Percentiles rank a stretch among this genome's conserved stretches.
phyloP scores from a whole-genome alignment of 1,140 invertebrate species.

The Samia ricini region DNA sequence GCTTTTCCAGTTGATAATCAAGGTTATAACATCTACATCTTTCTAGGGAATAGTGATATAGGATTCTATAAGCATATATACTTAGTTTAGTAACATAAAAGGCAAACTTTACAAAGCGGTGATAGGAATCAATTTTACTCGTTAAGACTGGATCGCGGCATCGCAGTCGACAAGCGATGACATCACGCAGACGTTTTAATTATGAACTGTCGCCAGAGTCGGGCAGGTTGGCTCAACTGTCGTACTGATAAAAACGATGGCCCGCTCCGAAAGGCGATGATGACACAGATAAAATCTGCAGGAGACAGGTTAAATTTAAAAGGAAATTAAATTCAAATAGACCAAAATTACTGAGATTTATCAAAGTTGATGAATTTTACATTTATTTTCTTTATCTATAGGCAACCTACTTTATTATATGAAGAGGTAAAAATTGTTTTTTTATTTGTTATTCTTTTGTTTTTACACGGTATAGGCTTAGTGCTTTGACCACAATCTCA shows the following conservation, averaged over 20 bases:
- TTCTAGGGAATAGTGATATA: too few species aligned
- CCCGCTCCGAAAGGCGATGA: constrained; percentile 34
- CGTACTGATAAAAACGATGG: constrained; percentile 53
- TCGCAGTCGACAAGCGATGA: constrained; percentile 46
- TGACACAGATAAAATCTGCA: constrained; percentile 59
- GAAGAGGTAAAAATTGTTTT: too few species aligned
- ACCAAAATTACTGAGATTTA: constrained; percentile 39
- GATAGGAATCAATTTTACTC: constrained; percentile 66
- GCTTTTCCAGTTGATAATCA: too few species aligned
- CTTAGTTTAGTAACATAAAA: constrained; percentile 16
- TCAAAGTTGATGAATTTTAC: constrained; percentile 23
- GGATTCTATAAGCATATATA: background rate
- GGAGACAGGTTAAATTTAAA: constrained; percentile 59
- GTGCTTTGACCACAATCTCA: too few species aligned
- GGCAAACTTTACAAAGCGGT: constrained; percentile 43
- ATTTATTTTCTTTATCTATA: constrained; percentile 27
- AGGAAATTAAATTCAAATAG: constrained; percentile 60
- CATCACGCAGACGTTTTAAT: constrained; percentile 67
- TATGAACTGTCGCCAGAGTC: constrained; percentile 62
- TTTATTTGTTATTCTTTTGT: too few species aligned
- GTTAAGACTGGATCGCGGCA: constrained; percentile 48
- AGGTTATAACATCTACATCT: too few species aligned
- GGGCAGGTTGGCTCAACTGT: constrained; percentile 36
- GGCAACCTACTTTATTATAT: too few species aligned
- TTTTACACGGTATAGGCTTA: too few species aligned